Percentiles rank a stretch among this genome's conserved stretches.
Evolutionary conservation across 2,797 vertebrate species (phyloP).

Genomic region (Oryzias sinensis): DNA sequence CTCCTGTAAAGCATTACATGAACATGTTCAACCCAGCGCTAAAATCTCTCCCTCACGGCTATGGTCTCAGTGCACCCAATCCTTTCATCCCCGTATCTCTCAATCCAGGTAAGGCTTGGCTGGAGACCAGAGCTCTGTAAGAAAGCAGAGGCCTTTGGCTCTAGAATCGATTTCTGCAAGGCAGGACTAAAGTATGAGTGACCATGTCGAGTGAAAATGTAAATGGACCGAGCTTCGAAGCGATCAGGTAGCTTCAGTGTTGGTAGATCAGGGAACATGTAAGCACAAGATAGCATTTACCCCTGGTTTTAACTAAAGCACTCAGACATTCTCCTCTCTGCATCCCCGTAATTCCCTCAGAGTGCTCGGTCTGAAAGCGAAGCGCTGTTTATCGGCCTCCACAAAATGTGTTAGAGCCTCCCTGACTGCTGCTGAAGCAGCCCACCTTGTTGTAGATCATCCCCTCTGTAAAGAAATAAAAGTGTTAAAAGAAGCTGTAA

Average conservation of each 20-base stretch:
- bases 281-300: constrained; percentile 74
- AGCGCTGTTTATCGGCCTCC: constrained; percentile 73
- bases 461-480: constrained; percentile 50
- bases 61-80: constrained; percentile 63
- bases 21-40: constrained; percentile 58
- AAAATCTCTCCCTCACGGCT: constrained; percentile 64
- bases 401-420: constrained; percentile 75
- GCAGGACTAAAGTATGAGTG: constrained; percentile 67
- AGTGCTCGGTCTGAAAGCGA: constrained; percentile 70
- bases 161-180: constrained; percentile 67
- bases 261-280: constrained; percentile 71
- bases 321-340: constrained; percentile 71
- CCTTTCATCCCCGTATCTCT: constrained; percentile 71
- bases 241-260: constrained; percentile 57
- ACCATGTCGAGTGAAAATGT: constrained; percentile 66
- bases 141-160: constrained; percentile 60
- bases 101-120: constrained; percentile 72
- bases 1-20: constrained; percentile 62
- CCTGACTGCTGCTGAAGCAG: constrained; percentile 67
- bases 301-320: constrained; percentile 75
- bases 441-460: constrained; percentile 70
- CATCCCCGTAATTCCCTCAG: constrained; percentile 74
- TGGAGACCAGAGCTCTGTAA: constrained; percentile 61
- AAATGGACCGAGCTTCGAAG: constrained; percentile 65
- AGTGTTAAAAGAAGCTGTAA: constrained; percentile 68